Conservation (phyloP, 2,888 invertebrate genomes). For the Lottia scabra region DNA sequence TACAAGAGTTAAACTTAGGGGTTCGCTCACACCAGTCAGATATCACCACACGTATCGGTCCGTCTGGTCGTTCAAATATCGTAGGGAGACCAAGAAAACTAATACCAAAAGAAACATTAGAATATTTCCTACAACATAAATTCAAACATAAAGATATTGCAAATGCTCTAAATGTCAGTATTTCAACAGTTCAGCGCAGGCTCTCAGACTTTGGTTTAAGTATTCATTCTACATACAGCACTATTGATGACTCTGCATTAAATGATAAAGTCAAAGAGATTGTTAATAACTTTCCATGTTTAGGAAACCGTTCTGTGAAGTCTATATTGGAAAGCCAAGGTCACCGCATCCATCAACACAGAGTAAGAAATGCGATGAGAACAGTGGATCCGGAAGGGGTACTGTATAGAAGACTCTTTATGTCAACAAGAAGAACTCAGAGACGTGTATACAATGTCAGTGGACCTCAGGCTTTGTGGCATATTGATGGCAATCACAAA, state of each 20-base stretch:
- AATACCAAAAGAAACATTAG: background rate
- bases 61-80: too few species aligned
- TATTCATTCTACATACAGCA: background rate
- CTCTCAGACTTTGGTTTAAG: background rate
- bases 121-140: background rate
- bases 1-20: too few species aligned
- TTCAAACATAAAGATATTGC: background rate
- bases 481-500: constrained; percentile 8
- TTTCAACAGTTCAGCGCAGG: background rate
- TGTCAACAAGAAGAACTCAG: constrained; percentile 12
- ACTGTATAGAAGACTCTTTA: constrained; percentile 13
- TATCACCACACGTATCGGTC: too few species aligned
- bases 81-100: background rate
- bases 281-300: background rate
- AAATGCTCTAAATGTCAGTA: background rate
- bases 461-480: constrained; percentile 25
- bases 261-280: background rate
- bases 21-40: too few species aligned
- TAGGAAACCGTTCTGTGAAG: background rate
- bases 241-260: background rate
- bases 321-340: background rate
- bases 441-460: constrained; percentile 22
- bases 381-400: constrained; percentile 22
- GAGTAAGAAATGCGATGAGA: constrained; percentile 4
- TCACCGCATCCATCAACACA: background rate